These are phyloP conservation scores for Catocala fraxini DNA, from an alignment of 2,888 invertebrate species.

Conservation along the genomic window DNA sequence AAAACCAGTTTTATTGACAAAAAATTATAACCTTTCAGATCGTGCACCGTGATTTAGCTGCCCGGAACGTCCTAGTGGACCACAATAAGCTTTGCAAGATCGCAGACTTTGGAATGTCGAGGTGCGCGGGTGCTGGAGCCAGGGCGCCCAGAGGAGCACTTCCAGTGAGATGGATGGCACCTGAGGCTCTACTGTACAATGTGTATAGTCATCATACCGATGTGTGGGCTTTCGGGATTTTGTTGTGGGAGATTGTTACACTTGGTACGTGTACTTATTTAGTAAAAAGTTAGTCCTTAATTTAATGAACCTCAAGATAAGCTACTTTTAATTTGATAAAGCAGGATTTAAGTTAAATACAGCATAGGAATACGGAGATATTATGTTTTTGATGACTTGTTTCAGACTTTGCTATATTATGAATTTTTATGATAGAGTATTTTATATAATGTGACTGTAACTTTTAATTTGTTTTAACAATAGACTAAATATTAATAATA, in stretches of 20 bases:
- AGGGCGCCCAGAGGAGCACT: constrained; percentile 87
- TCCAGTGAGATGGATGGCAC: constrained; percentile 95
- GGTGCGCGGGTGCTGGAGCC: constrained; percentile 84
- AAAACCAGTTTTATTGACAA: neutral
- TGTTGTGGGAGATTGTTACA: constrained; percentile 96
- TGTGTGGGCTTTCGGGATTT: constrained; percentile 95
- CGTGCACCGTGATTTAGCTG: constrained; percentile 94
- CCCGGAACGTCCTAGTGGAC: constrained; percentile 93
- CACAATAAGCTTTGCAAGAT: constrained; percentile 96
- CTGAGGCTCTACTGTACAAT: constrained; percentile 93
- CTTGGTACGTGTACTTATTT: constrained; percentile 86
- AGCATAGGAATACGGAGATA: no score
- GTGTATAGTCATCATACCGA: constrained; percentile 94
- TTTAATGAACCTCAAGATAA: no score
- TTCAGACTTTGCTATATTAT: no score
- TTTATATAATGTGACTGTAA: no score
- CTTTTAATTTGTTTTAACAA: no score
- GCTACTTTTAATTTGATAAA: no score
- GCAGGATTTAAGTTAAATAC: no score
- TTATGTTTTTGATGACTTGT: no score
- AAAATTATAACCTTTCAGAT: constrained; percentile 86
- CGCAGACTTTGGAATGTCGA: constrained; percentile 95
- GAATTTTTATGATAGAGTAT: no score
- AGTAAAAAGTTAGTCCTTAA: no score
- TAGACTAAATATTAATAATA: no score